These are phyloP conservation scores for Cephonodes hylas DNA, from an alignment of 2,888 invertebrate genomes.

Conservation along the genomic window DNA sequence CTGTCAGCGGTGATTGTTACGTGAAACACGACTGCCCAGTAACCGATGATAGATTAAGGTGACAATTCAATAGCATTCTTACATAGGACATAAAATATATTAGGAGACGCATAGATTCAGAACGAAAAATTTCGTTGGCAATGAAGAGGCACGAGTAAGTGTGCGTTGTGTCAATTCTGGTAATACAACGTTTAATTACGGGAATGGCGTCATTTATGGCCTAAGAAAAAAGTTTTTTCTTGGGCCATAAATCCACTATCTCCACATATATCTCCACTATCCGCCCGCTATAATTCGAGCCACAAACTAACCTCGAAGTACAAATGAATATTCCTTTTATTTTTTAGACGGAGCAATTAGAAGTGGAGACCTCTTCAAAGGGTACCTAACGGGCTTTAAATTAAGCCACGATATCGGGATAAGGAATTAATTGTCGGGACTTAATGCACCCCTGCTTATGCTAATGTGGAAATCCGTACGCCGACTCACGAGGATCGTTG, in stretches of 20 bases:
- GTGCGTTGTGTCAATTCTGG: too few species aligned
- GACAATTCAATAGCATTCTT: too few species aligned
- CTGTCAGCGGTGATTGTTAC: slow-evolving; percentile 28
- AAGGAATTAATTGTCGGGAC: slow-evolving; percentile 46
- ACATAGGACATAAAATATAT: too few species aligned
- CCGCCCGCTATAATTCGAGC: slow-evolving; percentile 31
- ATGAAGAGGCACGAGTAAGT: too few species aligned
- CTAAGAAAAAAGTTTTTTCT: too few species aligned
- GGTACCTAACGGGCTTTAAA: slow-evolving; percentile 53
- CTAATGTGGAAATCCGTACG: background rate
- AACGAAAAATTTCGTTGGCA: too few species aligned
- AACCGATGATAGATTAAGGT: background rate
- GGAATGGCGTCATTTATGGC: too few species aligned
- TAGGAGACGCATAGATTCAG: too few species aligned
- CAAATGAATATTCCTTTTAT: slow-evolving; percentile 66
- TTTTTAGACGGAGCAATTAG: slow-evolving; percentile 75
- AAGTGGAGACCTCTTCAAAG: slow-evolving; percentile 64
- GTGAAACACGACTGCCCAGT: background rate
- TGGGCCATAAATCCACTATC: too few species aligned
- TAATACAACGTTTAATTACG: too few species aligned
- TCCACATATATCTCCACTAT: background rate
- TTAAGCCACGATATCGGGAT: slow-evolving; percentile 57
- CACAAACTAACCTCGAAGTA: slow-evolving; percentile 31
- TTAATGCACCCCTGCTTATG: background rate
- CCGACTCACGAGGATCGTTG: background rate